A percentile compares a stretch with the other conserved stretches of the same genome.
These are phyloP conservation scores for Drosophila villosipedis DNA, from an alignment of 2,888 invertebrate genomes.

Conservation along the genomic window DNA sequence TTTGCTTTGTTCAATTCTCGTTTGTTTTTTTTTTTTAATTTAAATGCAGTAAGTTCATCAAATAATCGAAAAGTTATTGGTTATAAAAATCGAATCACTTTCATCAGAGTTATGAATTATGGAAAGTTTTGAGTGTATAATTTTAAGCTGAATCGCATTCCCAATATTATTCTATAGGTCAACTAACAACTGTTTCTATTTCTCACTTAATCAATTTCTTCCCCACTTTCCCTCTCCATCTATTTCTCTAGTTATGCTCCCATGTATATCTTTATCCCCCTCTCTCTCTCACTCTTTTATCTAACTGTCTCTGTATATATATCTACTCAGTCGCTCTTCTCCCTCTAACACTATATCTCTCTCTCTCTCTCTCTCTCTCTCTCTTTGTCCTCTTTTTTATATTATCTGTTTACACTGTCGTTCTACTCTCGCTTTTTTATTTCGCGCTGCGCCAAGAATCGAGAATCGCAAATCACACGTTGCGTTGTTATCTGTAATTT, in stretches of 20 bases:
- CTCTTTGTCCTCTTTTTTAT: not conserved
- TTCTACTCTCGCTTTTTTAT: slow-evolving; percentile 18
- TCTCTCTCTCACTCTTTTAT: too few relatives aligned
- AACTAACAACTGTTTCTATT: not conserved
- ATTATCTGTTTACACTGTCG: slow-evolving; percentile 1
- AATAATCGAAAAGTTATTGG: not conserved
- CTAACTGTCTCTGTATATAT: not conserved
- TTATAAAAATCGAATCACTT: not conserved
- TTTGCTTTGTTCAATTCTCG: not conserved
- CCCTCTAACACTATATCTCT: not conserved
- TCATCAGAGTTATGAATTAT: not conserved
- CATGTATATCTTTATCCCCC: too few relatives aligned
- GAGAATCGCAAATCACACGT: slow-evolving; percentile 53
- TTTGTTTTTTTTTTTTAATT: not conserved
- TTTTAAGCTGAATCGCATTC: not conserved
- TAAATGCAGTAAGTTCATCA: not conserved
- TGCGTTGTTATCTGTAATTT: slow-evolving; percentile 78
- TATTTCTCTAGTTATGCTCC: not conserved
- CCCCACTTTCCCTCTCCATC: not conserved
- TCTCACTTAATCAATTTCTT: not conserved
- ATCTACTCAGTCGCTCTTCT: not conserved
- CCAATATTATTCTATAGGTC: not conserved
- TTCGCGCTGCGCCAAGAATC: slow-evolving; percentile 27
- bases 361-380: not conserved
- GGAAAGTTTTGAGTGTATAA: not conserved